Evolutionary conservation across 2,888 invertebrate genomes (phyloP).

Genomic region (Cataglyphis altisquamis): DNA sequence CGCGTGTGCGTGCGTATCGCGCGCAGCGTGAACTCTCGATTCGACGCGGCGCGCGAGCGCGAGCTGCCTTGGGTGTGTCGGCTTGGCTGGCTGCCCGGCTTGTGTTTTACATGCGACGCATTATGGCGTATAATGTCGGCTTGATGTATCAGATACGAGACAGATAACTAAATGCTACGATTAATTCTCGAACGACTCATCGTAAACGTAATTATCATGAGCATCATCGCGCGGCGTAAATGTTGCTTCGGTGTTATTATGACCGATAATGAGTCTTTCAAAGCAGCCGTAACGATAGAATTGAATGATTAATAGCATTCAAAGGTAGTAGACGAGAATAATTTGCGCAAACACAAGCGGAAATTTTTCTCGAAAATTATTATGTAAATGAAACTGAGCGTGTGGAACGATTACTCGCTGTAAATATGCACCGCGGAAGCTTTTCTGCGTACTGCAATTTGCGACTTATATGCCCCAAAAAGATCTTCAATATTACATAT

Average conservation of each 20-base stretch:
- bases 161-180: constrained; percentile 37
- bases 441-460: background rate
- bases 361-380: constrained; percentile 1
- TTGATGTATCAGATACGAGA: constrained; percentile 13
- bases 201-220: constrained; percentile 20
- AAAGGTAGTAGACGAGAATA: background rate
- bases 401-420: background rate
- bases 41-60: background rate
- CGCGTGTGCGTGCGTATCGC: constrained; percentile 39
- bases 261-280: background rate
- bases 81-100: background rate
- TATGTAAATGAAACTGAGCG: constrained; percentile 2
- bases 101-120: constrained; percentile 24
- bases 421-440: background rate
- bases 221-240: background rate
- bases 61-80: no score
- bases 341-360: background rate
- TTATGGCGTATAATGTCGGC: constrained; percentile 18
- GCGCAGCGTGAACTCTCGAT: constrained; percentile 40
- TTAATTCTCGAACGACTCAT: constrained; percentile 24
- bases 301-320: background rate
- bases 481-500: background rate
- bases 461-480: background rate
- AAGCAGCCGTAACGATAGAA: background rate
- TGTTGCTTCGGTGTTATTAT: background rate